phyloP scores from a whole-genome alignment of 2,888 invertebrate genomes.

The Diadegma fenestrale region DNA sequence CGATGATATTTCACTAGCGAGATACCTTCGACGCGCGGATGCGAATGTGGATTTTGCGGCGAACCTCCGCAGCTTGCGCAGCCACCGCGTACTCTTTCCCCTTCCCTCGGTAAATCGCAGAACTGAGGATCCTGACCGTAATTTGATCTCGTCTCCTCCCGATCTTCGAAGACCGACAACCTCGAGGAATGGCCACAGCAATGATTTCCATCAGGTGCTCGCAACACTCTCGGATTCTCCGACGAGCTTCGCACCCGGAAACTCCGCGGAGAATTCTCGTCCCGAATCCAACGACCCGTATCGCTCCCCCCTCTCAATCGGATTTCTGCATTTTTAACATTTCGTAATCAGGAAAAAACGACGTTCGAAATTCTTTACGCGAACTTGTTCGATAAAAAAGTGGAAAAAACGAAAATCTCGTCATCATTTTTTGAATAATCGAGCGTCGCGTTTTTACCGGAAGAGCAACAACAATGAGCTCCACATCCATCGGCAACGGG shows the following conservation, averaged over 20 bases:
- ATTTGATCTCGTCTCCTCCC: constrained; percentile 8
- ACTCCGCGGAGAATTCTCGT: background rate
- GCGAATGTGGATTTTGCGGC: constrained; percentile 43
- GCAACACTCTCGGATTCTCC: constrained; percentile 21
- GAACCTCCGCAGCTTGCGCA: constrained; percentile 66
- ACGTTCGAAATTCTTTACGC: background rate
- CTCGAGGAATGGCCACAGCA: constrained; percentile 18
- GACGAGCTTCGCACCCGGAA: constrained; percentile 24
- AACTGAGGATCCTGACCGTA: constrained; percentile 8
- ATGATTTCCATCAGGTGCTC: background rate
- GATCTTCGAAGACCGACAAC: background rate
- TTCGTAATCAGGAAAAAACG: background rate
- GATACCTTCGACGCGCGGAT: constrained; percentile 10
- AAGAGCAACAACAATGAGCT: constrained; percentile 45
- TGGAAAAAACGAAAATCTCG: no score
- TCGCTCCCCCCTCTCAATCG: constrained; percentile 59
- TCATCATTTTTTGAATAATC: no score
- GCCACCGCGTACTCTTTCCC: constrained; percentile 55
- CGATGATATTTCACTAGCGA: background rate
- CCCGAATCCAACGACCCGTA: constrained; percentile 9
- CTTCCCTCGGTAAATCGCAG: constrained; percentile 27
- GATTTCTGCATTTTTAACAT: constrained; percentile 19
- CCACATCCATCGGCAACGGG: constrained; percentile 6
- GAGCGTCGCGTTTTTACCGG: constrained; percentile 33
- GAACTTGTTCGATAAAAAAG: no score